Evolutionary conservation across 2,888 invertebrate genomes (phyloP), one percentile per base, ranked within the genome.

Genomic region (Azorinus chamasolen): DNA sequence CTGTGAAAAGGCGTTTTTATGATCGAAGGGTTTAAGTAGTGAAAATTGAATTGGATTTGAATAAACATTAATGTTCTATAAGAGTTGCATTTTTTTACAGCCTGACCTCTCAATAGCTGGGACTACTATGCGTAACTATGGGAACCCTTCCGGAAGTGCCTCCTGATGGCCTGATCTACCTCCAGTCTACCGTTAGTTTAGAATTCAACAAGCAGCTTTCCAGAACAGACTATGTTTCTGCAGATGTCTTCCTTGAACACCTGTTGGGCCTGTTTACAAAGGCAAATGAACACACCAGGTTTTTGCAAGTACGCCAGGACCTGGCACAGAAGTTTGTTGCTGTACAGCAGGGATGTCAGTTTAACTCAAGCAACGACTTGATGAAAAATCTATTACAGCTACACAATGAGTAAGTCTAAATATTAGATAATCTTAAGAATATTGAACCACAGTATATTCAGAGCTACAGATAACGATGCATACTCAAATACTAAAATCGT

Each of bases 331-430:
- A 63, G 41, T 79, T 74, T 45, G 53, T 53, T 24, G 62, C 73
- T 18, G 53, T 74, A n/a, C 73, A 62, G 39, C 61, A 65, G 22
- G 62, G 53, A 27, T 69, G 72, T 8, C 61, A 61, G 37, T 79
- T 79, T 54, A 53, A 50, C n/a, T 57, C 50, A 12, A 66, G 70
- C 59, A 65, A 70, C 63, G 78, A 73, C 45, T 63, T 79, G 61
- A 79, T 79, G 78, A 70, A 65, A 48, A 66, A 79, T 37, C 59
- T 79, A 12, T 39, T 79, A 39, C 20, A 57, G 39, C 51, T 74
- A 37, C 70, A 79, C 63, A 48, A 65, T 37, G 43, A 74, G 78
- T 79, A 63, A 70, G 78, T 70, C 20, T 14, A 18, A 18, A 14
- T 25, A 24, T 18, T 5, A 6, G 22, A 1, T 18, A 18, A 48